Percentiles rank a stretch among this genome's conserved stretches.
phyloP scores from a whole-genome alignment of 2,888 invertebrate species.

The Lordiphosa fenestrarum region DNA sequence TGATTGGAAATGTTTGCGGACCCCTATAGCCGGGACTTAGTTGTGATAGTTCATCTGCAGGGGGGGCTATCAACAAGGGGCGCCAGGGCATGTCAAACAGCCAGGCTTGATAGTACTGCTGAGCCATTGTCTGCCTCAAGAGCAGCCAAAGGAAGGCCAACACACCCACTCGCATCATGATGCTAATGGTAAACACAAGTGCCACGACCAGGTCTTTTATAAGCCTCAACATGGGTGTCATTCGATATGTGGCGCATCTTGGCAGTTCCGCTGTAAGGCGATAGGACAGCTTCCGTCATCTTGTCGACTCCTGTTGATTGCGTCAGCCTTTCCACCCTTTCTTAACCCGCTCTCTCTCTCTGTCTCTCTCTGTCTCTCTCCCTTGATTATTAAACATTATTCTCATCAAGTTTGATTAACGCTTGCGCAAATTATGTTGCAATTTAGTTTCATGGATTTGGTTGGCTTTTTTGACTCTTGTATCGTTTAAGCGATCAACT shows the following conservation, averaged over 20 bases:
- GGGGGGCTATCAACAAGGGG: constrained; percentile 27
- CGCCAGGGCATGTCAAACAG: constrained; percentile 51
- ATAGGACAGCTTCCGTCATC: constrained; percentile 20
- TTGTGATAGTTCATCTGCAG: constrained; percentile 7
- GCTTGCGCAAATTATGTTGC: constrained; percentile 48
- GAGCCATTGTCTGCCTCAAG: constrained; percentile 13
- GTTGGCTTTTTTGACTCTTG: constrained; percentile 4
- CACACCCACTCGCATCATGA: too few species aligned
- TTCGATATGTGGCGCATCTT: constrained; percentile 13
- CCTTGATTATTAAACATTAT: constrained; percentile 11
- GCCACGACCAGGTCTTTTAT: neutral
- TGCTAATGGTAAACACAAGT: neutral
- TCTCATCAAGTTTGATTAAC: constrained; percentile 21
- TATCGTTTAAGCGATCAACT: constrained; percentile 42
- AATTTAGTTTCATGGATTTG: constrained; percentile 12
- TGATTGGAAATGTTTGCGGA: constrained; percentile 48
- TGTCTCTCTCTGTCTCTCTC: neutral
- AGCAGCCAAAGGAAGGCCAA: neutral
- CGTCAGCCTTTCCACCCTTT: neutral
- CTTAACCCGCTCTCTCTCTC: neutral
- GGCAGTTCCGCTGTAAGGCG: constrained; percentile 37
- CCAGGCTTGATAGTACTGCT: constrained; percentile 34
- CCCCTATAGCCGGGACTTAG: constrained; percentile 53
- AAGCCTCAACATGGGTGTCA: constrained; percentile 17
- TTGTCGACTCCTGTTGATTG: neutral